Evolutionary conservation across 2,797 vertebrate genomes (phyloP), one percentile per base, ranked within the genome.

Genomic region (Phoebastria nigripes): DNA sequence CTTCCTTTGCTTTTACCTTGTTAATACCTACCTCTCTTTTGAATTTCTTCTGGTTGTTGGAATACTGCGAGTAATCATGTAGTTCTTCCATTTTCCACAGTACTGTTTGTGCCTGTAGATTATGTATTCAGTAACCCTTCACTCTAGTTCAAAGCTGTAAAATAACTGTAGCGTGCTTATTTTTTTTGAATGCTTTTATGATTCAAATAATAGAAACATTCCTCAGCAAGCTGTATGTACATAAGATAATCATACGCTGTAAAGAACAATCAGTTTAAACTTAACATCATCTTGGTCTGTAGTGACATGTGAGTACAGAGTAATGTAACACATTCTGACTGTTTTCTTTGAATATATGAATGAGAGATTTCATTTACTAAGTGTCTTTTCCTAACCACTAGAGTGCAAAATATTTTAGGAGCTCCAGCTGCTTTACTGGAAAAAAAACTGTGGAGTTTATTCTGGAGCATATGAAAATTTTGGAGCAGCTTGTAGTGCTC

Each of bases 401-500:
- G 49, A 93, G 72, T 89, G 82, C 47, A 80, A 95, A 94, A 59
- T 96, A 90, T 96, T 97, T 97, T 94, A 93, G 94, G 70, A 83
- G 35, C 89, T 95, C 88, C 77, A 95, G 35, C 61, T 94, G 81
- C 61, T 94, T 86, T 82, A 58, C 93, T 96, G 92, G 94, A 95
- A 97, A 97, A 97, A 97, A 93, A 66, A 9, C 61, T 89, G 79
- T 95, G 31, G 77, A 87, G 79, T 90, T 96, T 95, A 63, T 81
- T 97, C 94, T 91, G 94, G 94, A 97, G 87, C 91, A 93, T 74
- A 91, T 91, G 77, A 91, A 93, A 93, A 61, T 88, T 89, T 96
- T 96, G 95, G 83, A 94, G 65, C 54, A 77, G 42, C 41, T 78
- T 86, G 76, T 76, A 81, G 58, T 83, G 58, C 85, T 79, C 92